phyloP scores from a whole-genome alignment of 2,797 vertebrate species.

The Enteromius unitaeniatus region DNA sequence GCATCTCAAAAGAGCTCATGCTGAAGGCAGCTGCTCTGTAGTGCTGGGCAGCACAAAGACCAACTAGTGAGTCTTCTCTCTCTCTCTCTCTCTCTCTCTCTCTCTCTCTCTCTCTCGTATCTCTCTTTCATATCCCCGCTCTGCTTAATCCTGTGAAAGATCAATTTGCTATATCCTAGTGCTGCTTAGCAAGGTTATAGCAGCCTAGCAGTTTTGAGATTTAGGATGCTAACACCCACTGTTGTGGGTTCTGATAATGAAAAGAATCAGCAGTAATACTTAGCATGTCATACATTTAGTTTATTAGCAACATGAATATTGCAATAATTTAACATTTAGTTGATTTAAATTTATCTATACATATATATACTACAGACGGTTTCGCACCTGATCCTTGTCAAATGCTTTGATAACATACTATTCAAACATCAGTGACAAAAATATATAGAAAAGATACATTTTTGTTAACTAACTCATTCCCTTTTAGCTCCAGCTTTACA shows the following conservation, averaged over 20 bases:
- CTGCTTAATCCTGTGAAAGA: conserved; percentile 54
- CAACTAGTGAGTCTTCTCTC: conserved; percentile 26
- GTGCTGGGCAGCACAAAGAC: conserved; percentile 55
- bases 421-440: background rate
- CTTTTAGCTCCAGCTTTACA: too few species aligned
- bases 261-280: background rate
- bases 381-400: background rate
- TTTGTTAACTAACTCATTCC: background rate
- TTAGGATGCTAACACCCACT: background rate
- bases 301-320: background rate
- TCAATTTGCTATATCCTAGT: conserved; percentile 55
- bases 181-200: conserved; percentile 9
- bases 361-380: background rate
- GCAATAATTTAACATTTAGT: background rate
- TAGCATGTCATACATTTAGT: background rate
- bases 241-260: background rate
- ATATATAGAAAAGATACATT: background rate
- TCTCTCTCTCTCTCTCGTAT: conserved; percentile 23
- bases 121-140: conserved; percentile 30
- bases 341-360: background rate
- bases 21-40: conserved; percentile 41
- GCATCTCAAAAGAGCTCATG: conserved; percentile 52
- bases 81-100: conserved; percentile 18
- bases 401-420: background rate
- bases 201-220: background rate